Evolutionary conservation across 2,113 vertebrate genomes (phyloP), one percentile per base, ranked within the genome.

Genomic region (Spheniscus mendiculus): DNA sequence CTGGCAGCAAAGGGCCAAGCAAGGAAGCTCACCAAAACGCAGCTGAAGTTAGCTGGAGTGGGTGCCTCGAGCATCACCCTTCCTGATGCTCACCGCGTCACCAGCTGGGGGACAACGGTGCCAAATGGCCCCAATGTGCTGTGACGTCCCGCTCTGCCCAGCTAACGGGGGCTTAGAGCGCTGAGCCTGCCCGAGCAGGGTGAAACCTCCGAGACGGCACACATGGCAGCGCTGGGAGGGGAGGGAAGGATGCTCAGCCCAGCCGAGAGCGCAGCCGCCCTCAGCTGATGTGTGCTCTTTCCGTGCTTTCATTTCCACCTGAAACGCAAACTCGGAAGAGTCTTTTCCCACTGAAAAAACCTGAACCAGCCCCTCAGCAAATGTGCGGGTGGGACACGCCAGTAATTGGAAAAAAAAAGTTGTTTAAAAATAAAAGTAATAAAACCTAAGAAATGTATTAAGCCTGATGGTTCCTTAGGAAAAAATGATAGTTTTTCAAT

Each of bases 21-120:
- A 1, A 62, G 53, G 34, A 4, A 30, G 32, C 10, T 30, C 67
- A 8, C 20, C 0, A 1, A 65, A 47, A 25, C 0, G 9, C n/a
- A 29, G 61, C 52, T 42, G 34, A 21, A 29, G 45, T 34, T 25
- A 38, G 25, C 4, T 2, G 2, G 12, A 9, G 27, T 0, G 21
- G 23, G 13, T 15, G n/a, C n/a, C 30, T 59, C 3, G 1, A 61
- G 45, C 40, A 30, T n/a, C 13, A 0, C 34, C 73, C 16, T 74
- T 40, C 50, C 45, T 15, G 7, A 7, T 4, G 32, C 30, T 53
- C 50, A 25, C 14, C 2, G 1, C 10, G 5, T 18, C 82, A 45
- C 30, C 10, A 2, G 15, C 61, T 50, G 1, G 12, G 62, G 55
- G 62, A 72, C 20, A 32, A 1, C 0, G 1, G 11, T 55, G 52